Conservation (phyloP, 2,888 invertebrate species). For the Agrypnus murinus region DNA sequence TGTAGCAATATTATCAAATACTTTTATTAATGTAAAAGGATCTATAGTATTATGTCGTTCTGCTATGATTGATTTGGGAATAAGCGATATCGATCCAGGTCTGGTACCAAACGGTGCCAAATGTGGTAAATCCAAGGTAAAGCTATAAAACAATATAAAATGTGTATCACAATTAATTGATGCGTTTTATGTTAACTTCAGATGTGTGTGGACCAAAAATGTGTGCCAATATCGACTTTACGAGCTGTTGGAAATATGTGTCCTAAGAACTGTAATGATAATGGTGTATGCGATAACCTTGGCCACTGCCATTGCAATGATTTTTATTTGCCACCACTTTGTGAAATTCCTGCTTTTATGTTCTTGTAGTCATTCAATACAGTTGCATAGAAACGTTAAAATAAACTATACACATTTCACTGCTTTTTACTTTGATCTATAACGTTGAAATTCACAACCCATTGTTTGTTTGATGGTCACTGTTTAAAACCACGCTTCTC, state of each 20-base stretch:
- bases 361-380: no score
- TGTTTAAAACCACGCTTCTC: no score
- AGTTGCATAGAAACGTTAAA: no score
- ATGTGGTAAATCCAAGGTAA: conserved; percentile 70
- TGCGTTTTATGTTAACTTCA: conserved; percentile 65
- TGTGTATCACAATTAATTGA: no score
- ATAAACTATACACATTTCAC: no score
- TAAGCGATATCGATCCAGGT: conserved; percentile 94
- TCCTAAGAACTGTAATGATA: conserved; percentile 86
- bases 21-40: conserved; percentile 87
- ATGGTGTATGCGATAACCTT: conserved; percentile 89
- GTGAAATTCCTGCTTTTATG: conserved; percentile 89
- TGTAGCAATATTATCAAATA: conserved; percentile 86
- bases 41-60: conserved; percentile 92
- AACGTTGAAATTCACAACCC: no score
- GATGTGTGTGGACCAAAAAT: conserved; percentile 95
- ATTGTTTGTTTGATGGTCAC: no score
- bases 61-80: conserved; percentile 92
- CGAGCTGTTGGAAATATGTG: conserved; percentile 77
- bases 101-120: conserved; percentile 95
- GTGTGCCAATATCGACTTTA: conserved; percentile 82
- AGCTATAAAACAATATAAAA: conserved; percentile 40
- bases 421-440: no score
- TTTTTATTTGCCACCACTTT: conserved; percentile 92
- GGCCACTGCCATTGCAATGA: conserved; percentile 96